Evolutionary conservation across 2,797 vertebrate species (phyloP), one percentile per base, ranked within the genome.

Genomic region (Muscicapa comitata): DNA sequence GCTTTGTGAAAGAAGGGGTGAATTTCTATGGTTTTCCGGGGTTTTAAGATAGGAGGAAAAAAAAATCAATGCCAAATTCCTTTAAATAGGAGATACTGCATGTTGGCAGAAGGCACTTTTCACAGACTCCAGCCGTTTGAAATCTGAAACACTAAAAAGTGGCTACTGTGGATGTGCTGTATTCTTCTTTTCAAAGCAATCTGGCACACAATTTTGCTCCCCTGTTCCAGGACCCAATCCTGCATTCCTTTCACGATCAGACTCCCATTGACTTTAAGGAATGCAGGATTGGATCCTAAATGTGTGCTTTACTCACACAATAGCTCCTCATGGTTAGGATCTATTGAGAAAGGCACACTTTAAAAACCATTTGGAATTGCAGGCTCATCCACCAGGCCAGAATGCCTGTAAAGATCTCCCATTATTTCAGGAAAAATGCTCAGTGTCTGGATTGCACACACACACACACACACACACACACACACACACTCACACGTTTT

Each of bases 231-330:
- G 95, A 96, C 84, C 91, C 91, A 94, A 93, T 87, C 85, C 91
- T 72, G 92, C 93, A 96, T 97, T 95, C 96, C 94, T 97, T 96
- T 95, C 92, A 93, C 96, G 92, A 92, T 95, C 93, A 93, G 94
- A 96, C 90, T 96, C 94, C 88, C 94, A 94, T 95, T 96, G 90
- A 95, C 94, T 94, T 96, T 85, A 94, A 96, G 96, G 93, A 96
- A 96, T 95, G 96, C 86, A 94, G 93, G 94, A 95, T 88, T 66
- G 86, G 96, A 90, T 94, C 92, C 95, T 88, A 95, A 95, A 96
- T 89, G 89, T 94, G 85, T 91, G 93, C 86, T 95, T 90, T 86
- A 35, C 72, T 82, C 78, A 76, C 89, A 94, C 93, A 94, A 93
- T 95, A 93, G 88, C 94, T 92, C 95, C 90, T 97, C 90, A 83